Conservation (phyloP, 2,113 vertebrate genomes). For the Riparia riparia region DNA sequence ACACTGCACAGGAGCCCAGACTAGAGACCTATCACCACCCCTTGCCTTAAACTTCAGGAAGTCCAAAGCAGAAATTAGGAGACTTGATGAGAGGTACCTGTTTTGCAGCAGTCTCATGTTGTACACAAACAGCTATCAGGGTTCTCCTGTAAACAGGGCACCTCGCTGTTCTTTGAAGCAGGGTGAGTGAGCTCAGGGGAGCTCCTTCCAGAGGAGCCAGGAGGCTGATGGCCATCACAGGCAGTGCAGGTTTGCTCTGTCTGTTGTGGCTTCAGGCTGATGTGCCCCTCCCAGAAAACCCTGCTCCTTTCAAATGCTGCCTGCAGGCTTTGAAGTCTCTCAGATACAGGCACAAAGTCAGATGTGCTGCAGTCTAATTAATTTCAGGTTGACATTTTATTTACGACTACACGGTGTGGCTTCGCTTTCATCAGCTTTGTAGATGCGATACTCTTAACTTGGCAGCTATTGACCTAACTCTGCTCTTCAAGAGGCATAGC, state of each 20-base stretch:
- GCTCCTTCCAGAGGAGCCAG: not conserved
- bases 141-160: not conserved
- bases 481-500: not conserved
- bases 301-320: not conserved
- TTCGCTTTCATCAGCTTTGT: conserved; percentile 1
- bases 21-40: not conserved
- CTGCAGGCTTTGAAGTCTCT: conserved; percentile 50
- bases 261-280: not conserved
- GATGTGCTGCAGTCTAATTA: conserved; percentile 53
- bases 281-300: not conserved
- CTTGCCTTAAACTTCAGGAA: not conserved
- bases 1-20: not conserved
- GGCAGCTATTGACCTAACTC: conserved; percentile 37
- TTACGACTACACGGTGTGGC: not conserved
- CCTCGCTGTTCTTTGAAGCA: not conserved
- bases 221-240: not conserved
- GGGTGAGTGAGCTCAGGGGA: not conserved
- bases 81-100: not conserved
- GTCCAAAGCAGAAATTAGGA: not conserved
- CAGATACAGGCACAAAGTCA: not conserved
- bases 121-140: not conserved
- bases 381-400: conserved; percentile 66
- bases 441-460: not conserved
- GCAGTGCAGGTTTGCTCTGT: rapidly evolving
- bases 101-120: rapidly evolving